Evolutionary conservation across 2,113 vertebrate genomes (phyloP).

Genomic region (Sitta europaea): DNA sequence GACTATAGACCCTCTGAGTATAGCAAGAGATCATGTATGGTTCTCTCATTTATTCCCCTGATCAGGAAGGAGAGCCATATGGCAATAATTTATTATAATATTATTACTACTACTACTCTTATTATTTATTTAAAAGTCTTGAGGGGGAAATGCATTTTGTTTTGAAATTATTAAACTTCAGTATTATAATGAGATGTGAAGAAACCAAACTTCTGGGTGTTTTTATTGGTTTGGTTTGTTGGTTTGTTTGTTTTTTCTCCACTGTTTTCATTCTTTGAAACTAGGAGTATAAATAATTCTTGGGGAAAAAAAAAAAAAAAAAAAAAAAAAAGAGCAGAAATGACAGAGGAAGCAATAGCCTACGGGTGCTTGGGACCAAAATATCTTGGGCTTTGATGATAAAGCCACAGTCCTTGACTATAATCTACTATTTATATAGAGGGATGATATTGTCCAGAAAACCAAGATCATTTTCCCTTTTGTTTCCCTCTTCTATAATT

Average conservation of each 20-base stretch:
- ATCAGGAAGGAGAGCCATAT: not conserved
- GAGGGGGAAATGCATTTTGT: not conserved
- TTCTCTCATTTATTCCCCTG: not conserved
- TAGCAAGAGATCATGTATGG: not conserved
- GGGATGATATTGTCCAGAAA: not conserved
- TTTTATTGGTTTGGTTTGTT: not conserved
- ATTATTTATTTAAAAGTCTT: slow-evolving; percentile 14
- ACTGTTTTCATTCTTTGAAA: not conserved
- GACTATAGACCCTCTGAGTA: not conserved
- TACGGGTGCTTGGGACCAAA: not conserved
- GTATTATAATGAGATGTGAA: not conserved
- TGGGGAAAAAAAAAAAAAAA: not conserved
- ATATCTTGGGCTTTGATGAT: not conserved
- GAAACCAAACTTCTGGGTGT: not conserved
- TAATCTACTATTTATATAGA: not conserved
- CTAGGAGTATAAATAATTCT: not conserved
- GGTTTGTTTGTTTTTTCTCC: not conserved
- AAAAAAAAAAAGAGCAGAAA: not conserved
- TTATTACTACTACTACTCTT: not conserved
- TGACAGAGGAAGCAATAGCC: not conserved
- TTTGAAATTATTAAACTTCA: slow-evolving; percentile 4
- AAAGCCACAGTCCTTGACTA: not conserved
- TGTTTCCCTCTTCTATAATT: not conserved
- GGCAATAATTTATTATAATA: not conserved
- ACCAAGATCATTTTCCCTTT: not conserved